Conservation (phyloP, 2,113 vertebrate genomes). For the Narcine bancroftii region DNA sequence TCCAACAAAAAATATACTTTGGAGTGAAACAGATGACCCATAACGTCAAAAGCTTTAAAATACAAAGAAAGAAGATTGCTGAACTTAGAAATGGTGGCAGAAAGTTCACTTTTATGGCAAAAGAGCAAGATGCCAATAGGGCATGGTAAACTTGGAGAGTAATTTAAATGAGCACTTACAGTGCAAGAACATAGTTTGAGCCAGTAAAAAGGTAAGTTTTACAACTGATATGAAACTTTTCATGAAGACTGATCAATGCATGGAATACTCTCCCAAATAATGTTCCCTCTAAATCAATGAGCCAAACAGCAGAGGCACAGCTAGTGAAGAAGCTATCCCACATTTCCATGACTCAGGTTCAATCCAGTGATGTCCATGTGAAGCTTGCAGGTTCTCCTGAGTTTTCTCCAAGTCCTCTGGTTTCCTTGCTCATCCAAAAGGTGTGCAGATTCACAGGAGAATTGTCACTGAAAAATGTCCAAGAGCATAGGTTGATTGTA, state of each 20-base stretch:
- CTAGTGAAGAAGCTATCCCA: too few species aligned
- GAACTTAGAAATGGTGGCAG: neutral
- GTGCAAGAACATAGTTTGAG: neutral
- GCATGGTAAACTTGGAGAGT: neutral
- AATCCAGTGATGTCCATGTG: too few species aligned
- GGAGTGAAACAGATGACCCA: neutral
- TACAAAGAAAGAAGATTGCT: neutral
- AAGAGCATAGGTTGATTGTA: too few species aligned
- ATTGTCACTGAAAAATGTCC: too few species aligned
- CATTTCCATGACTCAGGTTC: too few species aligned
- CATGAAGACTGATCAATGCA: neutral
- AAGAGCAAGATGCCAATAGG: neutral
- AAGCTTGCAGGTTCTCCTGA: too few species aligned
- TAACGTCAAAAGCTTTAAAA: neutral
- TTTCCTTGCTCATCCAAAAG: too few species aligned
- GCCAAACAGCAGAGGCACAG: neutral
- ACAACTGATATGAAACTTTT: neutral
- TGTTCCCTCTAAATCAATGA: neutral
- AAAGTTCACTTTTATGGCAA: neutral
- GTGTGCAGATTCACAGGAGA: too few species aligned
- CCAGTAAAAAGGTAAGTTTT: neutral
- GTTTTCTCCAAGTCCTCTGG: too few species aligned
- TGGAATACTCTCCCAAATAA: neutral
- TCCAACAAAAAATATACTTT: neutral
- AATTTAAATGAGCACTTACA: neutral